phyloP scores from a whole-genome alignment of 2,113 vertebrate species.

The Xenus cinereus region DNA sequence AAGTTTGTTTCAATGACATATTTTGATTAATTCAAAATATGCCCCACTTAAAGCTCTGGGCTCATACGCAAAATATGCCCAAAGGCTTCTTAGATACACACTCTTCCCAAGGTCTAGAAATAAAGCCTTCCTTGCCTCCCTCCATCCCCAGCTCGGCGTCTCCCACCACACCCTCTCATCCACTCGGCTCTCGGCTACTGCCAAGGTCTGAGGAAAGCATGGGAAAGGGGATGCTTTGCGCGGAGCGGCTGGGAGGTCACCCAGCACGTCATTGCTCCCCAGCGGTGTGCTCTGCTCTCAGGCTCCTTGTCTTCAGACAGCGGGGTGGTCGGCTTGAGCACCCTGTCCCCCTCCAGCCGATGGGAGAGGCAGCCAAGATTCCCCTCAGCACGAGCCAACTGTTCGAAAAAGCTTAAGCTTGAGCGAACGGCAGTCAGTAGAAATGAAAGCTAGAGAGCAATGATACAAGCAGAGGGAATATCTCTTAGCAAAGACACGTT shows the following conservation, averaged over 20 bases:
- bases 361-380: neutral
- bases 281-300: neutral
- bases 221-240: conserved; percentile 15
- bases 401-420: neutral
- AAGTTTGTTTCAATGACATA: neutral
- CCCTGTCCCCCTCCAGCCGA: neutral
- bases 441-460: neutral
- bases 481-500: neutral
- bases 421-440: neutral
- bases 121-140: neutral
- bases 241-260: neutral
- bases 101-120: neutral
- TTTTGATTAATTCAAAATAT: neutral
- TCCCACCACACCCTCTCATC: neutral
- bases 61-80: neutral
- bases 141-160: neutral
- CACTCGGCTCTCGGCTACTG: neutral
- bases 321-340: neutral
- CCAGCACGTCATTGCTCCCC: neutral
- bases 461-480: neutral
- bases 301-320: neutral
- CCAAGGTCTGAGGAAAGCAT: conserved; percentile 28
- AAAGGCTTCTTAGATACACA: neutral
- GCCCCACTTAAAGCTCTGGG: neutral
- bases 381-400: neutral